A percentile compares a stretch with the other conserved stretches of the same genome.
Evolutionary conservation across 2,797 vertebrate genomes (phyloP).

Genomic region (Anguilla obscura): DNA sequence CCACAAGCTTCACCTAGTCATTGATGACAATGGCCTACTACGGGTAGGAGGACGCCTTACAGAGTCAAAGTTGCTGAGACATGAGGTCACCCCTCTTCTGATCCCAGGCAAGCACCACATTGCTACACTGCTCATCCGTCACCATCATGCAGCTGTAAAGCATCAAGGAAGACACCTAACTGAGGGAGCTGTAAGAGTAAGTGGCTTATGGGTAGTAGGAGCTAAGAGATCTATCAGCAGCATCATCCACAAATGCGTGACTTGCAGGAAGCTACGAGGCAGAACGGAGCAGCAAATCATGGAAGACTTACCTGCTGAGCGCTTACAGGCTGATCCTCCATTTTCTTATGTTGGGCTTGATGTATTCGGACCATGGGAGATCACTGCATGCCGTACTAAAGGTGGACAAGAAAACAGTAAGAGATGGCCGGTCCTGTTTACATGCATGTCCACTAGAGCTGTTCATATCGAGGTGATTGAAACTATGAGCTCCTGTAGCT

Average conservation of each 20-base stretch:
- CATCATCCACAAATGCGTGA: no score
- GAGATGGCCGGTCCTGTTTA: constrained; percentile 20
- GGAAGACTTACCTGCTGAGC: constrained; percentile 29
- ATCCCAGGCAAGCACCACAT: not conserved
- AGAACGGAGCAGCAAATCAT: constrained; percentile 30
- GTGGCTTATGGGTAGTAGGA: no score
- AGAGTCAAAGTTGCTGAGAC: no score
- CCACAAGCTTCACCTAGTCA: no score
- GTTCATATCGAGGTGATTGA: constrained; percentile 29
- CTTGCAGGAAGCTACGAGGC: constrained; percentile 16
- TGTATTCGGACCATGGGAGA: constrained; percentile 36
- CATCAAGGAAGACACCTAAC: no score
- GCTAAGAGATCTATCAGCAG: no score
- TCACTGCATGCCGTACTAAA: constrained; percentile 28
- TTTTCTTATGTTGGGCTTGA: constrained; percentile 40
- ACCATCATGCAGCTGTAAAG: not conserved
- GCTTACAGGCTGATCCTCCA: constrained; percentile 26
- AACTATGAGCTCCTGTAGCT: constrained; percentile 31
- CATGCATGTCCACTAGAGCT: constrained; percentile 15
- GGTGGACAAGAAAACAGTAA: not conserved
- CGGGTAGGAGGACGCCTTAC: no score
- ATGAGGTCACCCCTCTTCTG: not conserved
- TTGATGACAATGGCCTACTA: no score
- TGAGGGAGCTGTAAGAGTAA: no score
- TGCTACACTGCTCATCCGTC: not conserved